phyloP scores from a whole-genome alignment of 2,113 vertebrate genomes.

The Tinamus guttatus region DNA sequence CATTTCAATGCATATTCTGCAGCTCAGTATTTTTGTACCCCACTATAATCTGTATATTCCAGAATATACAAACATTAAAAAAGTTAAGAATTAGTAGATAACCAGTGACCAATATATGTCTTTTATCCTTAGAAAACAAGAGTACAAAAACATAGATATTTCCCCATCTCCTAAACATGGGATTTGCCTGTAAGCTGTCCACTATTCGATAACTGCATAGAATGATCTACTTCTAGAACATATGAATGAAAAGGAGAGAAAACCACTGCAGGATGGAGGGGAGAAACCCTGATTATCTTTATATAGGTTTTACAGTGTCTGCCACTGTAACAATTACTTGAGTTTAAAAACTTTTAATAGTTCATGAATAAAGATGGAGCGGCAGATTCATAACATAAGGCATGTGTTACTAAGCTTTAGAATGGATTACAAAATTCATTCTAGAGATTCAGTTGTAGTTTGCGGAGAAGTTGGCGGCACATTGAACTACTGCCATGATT shows the following conservation, averaged over 20 bases:
- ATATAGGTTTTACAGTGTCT: neutral
- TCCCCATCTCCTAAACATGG: neutral
- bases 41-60: neutral
- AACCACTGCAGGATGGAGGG: neutral
- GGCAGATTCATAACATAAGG: neutral
- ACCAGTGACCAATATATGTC: neutral
- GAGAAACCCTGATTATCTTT: neutral
- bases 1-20: neutral
- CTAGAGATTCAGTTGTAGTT: neutral
- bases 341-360: neutral
- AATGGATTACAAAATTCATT: neutral
- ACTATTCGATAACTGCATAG: neutral
- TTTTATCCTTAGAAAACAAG: neutral
- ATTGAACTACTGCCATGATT: neutral
- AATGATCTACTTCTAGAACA: neutral
- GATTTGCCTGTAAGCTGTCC: neutral
- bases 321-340: neutral
- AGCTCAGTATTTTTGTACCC: neutral
- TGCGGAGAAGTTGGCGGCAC: neutral
- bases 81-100: neutral
- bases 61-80: neutral
- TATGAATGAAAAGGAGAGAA: neutral
- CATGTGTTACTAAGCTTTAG: accelerated
- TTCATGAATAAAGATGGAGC: neutral
- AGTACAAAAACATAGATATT: neutral